Base-by-base conservation (phyloP, 2,888 invertebrate genomes). In the Macaria notata region DNA sequence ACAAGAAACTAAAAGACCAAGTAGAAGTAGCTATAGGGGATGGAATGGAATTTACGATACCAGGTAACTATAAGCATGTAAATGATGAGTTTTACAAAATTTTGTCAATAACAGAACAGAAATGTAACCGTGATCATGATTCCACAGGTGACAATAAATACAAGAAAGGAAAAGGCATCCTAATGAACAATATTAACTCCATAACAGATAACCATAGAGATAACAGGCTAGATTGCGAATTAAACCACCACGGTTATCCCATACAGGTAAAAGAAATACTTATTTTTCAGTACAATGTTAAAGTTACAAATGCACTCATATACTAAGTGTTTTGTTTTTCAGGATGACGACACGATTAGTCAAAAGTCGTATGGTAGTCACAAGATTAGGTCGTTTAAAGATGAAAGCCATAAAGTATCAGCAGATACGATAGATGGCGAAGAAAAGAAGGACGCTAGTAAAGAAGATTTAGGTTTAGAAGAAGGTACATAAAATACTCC, bases 341-440 rank as follows among this genome's bases (percentile, higher is more conserved):
- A 94, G 93, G 95, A 95, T 75, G 95, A 95, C 76, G 95, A 95
- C 86, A 95, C 95, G 81, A 94, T 95, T 76, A 97, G 97, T 92
- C 96, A 96, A 88, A 97, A 97, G 90, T 97, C 97, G 51, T 97
- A 97, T 80, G 97, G 97, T 75, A 97, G 97, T 86, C 97, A 97
- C 88, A 97, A 97, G 86, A 96, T 97, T 84, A 94, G 97, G 77
- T 95, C 95, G 64, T 96, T 95, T 81, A 97, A 97, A 92, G 96
- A 96, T 79, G 96, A 97, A 86, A 97, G 97, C 88, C 97, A 97
- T 84, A 97, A 97, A 92, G 96, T 96, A 61, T 97, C 97, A 77
- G 94, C 95, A 69, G 96, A 97, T 78, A 95, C 96, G 61, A 93
- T 96, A 82, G 96, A 97, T 70, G 96, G 96, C 63, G 97, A 97